Conservation (phyloP, 2,797 vertebrate genomes). For the Gymnoscopelus microlampas region DNA sequence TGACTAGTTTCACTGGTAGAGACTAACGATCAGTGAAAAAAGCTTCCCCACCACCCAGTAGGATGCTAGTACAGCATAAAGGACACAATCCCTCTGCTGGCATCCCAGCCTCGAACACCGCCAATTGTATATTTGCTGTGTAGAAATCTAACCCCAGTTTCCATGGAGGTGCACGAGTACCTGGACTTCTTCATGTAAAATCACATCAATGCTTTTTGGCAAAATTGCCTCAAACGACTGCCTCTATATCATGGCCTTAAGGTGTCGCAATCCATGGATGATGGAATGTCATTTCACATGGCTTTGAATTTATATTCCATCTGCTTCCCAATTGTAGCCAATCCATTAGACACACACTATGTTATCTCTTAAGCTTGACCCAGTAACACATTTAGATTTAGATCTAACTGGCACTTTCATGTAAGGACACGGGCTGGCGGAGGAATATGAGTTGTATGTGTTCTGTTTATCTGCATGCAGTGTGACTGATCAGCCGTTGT, state of each 20-base stretch:
- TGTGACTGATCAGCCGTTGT: slow-evolving; percentile 29
- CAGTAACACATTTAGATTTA: slow-evolving; percentile 53
- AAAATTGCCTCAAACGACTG: slow-evolving; percentile 6
- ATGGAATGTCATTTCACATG: slow-evolving; percentile 24
- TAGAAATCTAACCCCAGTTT: too few relatives aligned
- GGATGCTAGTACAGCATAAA: too few relatives aligned
- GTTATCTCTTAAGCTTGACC: slow-evolving; percentile 45
- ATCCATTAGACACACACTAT: slow-evolving; percentile 44
- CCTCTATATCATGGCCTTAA: slow-evolving; percentile 7
- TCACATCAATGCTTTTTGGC: not conserved
- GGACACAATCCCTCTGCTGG: too few relatives aligned
- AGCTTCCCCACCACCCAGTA: too few relatives aligned
- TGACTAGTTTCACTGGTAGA: too few relatives aligned
- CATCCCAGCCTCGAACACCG: too few relatives aligned
- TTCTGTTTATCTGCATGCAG: not conserved
- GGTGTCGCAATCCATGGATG: slow-evolving; percentile 20
- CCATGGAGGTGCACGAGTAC: too few relatives aligned
- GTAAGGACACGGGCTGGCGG: slow-evolving; percentile 23
- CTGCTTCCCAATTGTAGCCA: slow-evolving; percentile 20
- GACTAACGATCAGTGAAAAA: too few relatives aligned
- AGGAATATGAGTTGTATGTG: not conserved
- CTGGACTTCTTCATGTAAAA: not conserved
- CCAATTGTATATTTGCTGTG: too few relatives aligned
- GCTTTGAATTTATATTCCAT: slow-evolving; percentile 18
- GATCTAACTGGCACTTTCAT: slow-evolving; percentile 28